Percentiles rank a stretch among this genome's conserved stretches.
Conservation (phyloP, 2,113 vertebrate genomes). For the Proterorhinus semilunaris region DNA sequence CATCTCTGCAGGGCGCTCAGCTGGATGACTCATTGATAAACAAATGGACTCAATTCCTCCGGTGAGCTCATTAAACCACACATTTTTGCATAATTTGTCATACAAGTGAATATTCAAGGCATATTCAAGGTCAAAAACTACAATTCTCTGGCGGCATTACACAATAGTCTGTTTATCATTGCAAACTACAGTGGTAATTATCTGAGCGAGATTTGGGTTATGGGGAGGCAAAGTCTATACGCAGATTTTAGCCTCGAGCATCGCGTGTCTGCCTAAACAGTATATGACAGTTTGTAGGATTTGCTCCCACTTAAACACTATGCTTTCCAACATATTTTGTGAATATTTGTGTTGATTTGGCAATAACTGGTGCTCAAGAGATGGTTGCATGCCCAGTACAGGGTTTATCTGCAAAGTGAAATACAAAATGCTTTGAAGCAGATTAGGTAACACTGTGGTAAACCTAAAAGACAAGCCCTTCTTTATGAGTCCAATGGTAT, state of each 20-base stretch:
- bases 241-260: background rate
- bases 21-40: constrained; percentile 56
- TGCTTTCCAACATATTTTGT: background rate
- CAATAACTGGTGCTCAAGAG: constrained; percentile 5
- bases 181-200: background rate
- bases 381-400: constrained; percentile 3
- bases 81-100: constrained; percentile 36
- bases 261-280: background rate
- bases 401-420: background rate
- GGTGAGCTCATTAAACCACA: constrained; percentile 34
- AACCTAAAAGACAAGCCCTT: background rate
- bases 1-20: constrained; percentile 47
- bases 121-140: constrained; percentile 21
- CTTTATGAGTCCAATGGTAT: background rate
- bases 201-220: background rate
- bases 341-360: constrained; percentile 4
- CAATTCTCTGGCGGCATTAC: background rate
- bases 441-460: background rate
- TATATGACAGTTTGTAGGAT: background rate
- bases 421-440: background rate
- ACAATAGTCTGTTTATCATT: constrained; percentile 1
- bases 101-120: constrained; percentile 27
- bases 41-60: constrained; percentile 32
- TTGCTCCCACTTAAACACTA: background rate
- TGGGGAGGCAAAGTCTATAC: background rate